Conservation (phyloP, 64 coral and sea anemone genomes). For the Stylophora pistillata region DNA sequence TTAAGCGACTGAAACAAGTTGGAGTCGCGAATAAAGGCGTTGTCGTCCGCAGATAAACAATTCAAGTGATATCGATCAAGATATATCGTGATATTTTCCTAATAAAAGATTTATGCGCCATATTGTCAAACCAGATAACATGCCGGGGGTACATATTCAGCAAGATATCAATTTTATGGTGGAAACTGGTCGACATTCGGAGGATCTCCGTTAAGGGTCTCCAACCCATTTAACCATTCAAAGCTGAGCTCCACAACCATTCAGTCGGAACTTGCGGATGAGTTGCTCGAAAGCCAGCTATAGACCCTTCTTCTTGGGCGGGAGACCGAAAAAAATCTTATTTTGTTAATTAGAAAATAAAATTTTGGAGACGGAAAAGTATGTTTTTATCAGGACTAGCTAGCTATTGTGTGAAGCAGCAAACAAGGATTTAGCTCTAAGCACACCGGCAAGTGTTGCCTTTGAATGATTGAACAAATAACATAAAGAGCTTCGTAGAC, state of each 20-base stretch:
- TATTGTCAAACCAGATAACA: not conserved
- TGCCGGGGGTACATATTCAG: not conserved
- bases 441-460: not conserved
- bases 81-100: conserved; percentile 4
- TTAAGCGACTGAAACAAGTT: not conserved
- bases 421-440: not conserved
- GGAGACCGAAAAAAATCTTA: not conserved
- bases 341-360: not conserved
- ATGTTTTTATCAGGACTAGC: not conserved
- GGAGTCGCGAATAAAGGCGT: not conserved
- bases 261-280: not conserved
- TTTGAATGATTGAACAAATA: conserved; percentile 8
- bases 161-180: not conserved
- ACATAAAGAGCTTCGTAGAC: not conserved
- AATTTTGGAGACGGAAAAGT: not conserved
- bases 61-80: not conserved
- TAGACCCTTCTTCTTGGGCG: not conserved
- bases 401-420: not conserved
- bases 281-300: not conserved
- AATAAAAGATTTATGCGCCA: conserved; percentile 15
- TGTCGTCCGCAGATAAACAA: not conserved
- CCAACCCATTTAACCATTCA: not conserved
- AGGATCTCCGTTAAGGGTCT: not conserved
- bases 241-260: not conserved
- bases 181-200: not conserved